Conservation (phyloP, 2,797 vertebrate species). For the Zonotrichia albicollis region DNA sequence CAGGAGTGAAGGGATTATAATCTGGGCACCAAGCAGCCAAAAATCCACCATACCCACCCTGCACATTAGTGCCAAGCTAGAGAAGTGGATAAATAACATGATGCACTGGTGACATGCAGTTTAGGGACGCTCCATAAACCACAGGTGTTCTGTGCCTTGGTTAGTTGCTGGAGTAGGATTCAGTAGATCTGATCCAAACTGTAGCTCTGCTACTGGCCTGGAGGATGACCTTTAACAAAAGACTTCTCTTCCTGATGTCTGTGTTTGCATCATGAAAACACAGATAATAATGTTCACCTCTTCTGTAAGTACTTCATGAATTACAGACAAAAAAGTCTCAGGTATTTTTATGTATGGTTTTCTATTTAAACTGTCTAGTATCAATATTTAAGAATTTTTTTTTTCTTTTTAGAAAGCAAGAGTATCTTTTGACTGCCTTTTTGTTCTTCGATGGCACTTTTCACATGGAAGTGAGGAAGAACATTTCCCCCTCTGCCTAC, state of each 20-base stretch:
- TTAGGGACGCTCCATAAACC: not conserved
- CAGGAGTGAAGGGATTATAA: not conserved
- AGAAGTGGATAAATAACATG: not conserved
- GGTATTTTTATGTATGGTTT: not conserved
- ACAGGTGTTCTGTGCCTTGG: not conserved
- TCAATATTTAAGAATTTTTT: not conserved
- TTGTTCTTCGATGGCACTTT: not conserved
- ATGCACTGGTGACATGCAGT: not conserved
- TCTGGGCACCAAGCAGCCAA: not conserved
- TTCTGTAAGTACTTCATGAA: not conserved
- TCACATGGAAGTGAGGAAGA: not conserved
- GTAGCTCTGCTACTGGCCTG: not conserved
- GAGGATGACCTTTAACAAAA: not conserved
- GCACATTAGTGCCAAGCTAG: not conserved
- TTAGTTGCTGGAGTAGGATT: not conserved
- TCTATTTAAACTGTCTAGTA: not conserved
- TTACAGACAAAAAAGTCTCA: not conserved
- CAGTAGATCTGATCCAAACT: not conserved
- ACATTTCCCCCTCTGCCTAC: not conserved
- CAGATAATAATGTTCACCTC: not conserved
- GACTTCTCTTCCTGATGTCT: not conserved
- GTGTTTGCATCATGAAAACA: not conserved
- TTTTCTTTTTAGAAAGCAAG: not conserved
- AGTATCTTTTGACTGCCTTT: not conserved
- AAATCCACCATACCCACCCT: not conserved